Evolutionary conservation across 2,113 vertebrate genomes (phyloP).

Genomic region (Calonectris borealis): DNA sequence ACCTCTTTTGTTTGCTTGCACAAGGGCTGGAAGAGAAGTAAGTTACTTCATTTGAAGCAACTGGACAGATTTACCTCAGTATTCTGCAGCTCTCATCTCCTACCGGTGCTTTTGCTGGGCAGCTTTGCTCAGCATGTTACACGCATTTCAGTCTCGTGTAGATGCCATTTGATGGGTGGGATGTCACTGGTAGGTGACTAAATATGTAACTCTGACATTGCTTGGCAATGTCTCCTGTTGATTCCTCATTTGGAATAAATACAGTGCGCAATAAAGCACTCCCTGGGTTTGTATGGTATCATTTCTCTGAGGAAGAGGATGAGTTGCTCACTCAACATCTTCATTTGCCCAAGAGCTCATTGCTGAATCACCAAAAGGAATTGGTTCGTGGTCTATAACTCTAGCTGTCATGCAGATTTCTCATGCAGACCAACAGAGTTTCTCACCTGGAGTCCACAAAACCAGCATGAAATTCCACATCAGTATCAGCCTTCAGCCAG

Average conservation of each 20-base stretch:
- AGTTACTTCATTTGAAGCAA: not conserved
- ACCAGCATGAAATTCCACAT: not conserved
- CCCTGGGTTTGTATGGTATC: not conserved
- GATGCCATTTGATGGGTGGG: not conserved
- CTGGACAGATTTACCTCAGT: not conserved
- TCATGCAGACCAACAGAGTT: not conserved
- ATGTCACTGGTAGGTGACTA: not conserved
- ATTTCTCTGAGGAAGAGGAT: not conserved
- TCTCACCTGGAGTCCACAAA: not conserved
- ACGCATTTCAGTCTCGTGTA: not conserved
- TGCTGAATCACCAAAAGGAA: not conserved
- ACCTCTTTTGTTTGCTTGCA: not conserved
- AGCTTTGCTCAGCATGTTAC: rapidly evolving
- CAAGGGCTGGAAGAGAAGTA: not conserved
- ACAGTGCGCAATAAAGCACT: not conserved
- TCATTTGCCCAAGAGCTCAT: not conserved
- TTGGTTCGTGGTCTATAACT: not conserved
- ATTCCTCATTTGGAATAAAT: not conserved
- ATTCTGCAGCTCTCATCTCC: not conserved
- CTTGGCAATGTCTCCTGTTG: not conserved
- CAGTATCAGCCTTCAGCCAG: rapidly evolving
- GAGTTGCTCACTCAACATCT: not conserved
- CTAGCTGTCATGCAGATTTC: not conserved
- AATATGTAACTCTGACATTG: not conserved
- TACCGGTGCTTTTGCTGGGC: not conserved